A percentile compares a stretch with the other conserved stretches of the same genome.
Conservation (phyloP, 2,888 invertebrate species). For the Sipunculus nudus region DNA sequence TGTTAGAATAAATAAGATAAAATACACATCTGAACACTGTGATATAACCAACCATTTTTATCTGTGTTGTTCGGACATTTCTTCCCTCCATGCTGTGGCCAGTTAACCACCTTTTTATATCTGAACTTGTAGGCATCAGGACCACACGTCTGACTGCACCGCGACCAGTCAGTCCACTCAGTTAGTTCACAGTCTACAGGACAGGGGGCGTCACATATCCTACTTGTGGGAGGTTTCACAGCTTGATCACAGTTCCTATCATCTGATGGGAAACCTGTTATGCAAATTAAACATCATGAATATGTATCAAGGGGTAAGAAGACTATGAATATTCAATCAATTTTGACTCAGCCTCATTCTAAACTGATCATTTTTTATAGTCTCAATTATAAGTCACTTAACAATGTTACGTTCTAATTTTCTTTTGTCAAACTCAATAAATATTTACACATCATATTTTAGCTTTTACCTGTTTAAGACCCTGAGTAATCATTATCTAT, state of each 20-base stretch:
- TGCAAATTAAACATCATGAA: not conserved
- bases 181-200: conserved; percentile 64
- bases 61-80: conserved; percentile 13
- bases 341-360: too few relatives aligned
- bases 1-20: too few relatives aligned
- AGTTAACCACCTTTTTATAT: conserved; percentile 2
- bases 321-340: not conserved
- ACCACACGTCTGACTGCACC: conserved; percentile 22
- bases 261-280: conserved; percentile 23
- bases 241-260: conserved; percentile 7
- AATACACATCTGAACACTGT: too few relatives aligned
- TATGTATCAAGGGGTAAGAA: not conserved
- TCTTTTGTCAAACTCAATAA: too few relatives aligned
- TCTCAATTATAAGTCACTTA: too few relatives aligned
- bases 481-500: too few relatives aligned
- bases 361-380: too few relatives aligned
- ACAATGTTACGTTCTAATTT: too few relatives aligned
- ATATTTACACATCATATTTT: too few relatives aligned
- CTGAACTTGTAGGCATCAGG: conserved; percentile 9
- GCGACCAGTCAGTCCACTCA: conserved; percentile 71
- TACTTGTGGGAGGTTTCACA: not conserved
- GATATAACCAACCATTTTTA: conserved; percentile 11
- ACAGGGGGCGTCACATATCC: conserved; percentile 10
- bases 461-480: too few relatives aligned
- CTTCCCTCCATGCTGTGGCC: conserved; percentile 16